phyloP scores from a whole-genome alignment of 23 tunicate species.

The Trididemnum miniatum region DNA sequence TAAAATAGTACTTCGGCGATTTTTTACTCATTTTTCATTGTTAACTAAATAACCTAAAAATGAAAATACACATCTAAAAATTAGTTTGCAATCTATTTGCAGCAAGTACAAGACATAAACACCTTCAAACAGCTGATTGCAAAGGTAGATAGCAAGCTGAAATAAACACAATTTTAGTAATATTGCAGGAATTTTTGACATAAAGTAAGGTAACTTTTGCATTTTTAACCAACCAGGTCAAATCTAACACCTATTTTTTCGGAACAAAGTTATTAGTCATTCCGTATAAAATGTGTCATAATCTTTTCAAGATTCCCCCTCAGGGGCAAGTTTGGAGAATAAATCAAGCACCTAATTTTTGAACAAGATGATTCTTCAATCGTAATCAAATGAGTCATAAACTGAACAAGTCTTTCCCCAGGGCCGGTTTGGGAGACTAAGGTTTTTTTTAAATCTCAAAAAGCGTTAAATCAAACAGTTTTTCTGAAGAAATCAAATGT shows the following conservation, averaged over 20 bases:
- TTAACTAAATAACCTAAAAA: slow-evolving; percentile 18
- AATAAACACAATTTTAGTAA: not conserved
- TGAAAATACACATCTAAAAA: slow-evolving; percentile 22
- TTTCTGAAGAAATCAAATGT: slow-evolving; percentile 21
- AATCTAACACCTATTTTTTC: slow-evolving; percentile 8
- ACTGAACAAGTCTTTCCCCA: slow-evolving; percentile 17
- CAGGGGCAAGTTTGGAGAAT: slow-evolving; percentile 13
- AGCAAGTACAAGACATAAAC: slow-evolving; percentile 24
- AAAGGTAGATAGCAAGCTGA: slow-evolving; percentile 19
- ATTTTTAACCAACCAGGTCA: slow-evolving; percentile 21
- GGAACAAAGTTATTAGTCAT: slow-evolving; percentile 15
- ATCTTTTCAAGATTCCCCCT: slow-evolving; percentile 16
- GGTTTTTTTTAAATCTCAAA: slow-evolving; percentile 4
- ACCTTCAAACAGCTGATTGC: slow-evolving; percentile 19
- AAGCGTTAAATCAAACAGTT: slow-evolving; percentile 17
- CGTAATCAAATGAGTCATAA: slow-evolving; percentile 19
- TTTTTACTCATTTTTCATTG: slow-evolving; percentile 13
- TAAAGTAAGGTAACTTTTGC: slow-evolving; percentile 17
- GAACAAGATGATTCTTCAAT: slow-evolving; percentile 23
- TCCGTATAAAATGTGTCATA: slow-evolving; percentile 12
- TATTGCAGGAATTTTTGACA: slow-evolving; percentile 13
- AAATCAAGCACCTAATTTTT: slow-evolving; percentile 19
- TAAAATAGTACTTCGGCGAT: slow-evolving; percentile 17
- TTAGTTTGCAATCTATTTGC: slow-evolving; percentile 19
- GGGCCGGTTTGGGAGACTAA: slow-evolving; percentile 15